These are phyloP conservation scores for Mechanitis mazaeus DNA, from an alignment of 2,888 invertebrate species.

Conservation along the genomic window DNA sequence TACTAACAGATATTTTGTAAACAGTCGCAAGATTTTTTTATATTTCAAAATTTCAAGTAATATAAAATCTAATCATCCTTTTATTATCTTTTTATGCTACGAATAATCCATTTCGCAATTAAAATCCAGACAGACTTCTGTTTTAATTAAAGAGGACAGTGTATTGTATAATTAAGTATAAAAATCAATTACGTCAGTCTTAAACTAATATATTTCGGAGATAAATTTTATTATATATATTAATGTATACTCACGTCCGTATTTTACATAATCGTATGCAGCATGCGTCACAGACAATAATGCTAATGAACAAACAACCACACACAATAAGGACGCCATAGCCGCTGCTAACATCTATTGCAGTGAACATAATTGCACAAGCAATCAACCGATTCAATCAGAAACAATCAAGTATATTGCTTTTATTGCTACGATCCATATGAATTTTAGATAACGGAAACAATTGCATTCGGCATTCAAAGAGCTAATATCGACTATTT, in stretches of 20 bases:
- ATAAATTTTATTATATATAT: neutral
- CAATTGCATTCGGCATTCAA: conserved; percentile 26
- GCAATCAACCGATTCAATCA: conserved; percentile 42
- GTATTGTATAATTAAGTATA: conserved; percentile 20
- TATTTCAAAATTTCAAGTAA: neutral
- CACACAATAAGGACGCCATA: conserved; percentile 32
- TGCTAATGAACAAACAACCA: conserved; percentile 30
- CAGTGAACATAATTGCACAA: conserved; percentile 31
- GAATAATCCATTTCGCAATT: conserved; percentile 23
- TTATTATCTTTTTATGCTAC: conserved; percentile 18
- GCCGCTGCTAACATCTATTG: conserved; percentile 27
- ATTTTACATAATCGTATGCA: conserved; percentile 58
- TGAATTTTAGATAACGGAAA: conserved; percentile 53
- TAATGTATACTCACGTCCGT: conserved; percentile 56
- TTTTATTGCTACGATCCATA: conserved; percentile 53
- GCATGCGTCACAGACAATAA: conserved; percentile 20
- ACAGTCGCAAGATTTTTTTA: neutral
- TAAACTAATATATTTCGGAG: neutral
- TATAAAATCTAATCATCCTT: conserved; percentile 16
- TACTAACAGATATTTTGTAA: neutral
- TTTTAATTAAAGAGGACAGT: conserved; percentile 22
- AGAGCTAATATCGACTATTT: conserved; percentile 24
- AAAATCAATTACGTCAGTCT: conserved; percentile 6
- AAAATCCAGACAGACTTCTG: conserved; percentile 17
- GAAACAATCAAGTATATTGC: conserved; percentile 55